Base-by-base conservation (phyloP, 2,113 vertebrate genomes). In the Sinocyclocheilus anshuiensis region DNA sequence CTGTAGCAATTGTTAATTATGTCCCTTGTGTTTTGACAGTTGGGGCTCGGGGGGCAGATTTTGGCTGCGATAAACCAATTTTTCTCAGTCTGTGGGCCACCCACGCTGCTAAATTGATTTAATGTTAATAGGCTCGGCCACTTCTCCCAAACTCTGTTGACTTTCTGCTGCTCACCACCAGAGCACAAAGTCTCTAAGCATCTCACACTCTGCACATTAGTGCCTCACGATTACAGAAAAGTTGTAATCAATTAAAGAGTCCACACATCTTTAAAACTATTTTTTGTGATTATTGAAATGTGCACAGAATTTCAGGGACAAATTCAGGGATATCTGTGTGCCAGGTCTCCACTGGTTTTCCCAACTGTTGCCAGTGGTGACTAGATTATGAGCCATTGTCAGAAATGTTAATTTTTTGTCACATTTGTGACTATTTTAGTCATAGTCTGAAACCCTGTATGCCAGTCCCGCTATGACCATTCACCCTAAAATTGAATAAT, bases 51-150 rank as follows among this genome's bases (percentile, higher is more conserved):
- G 76, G 48, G n/a, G 29, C 24, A 61, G 18, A 9, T 48, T 75
- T 74, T 81, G 85, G 67, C 65, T 75, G 57, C 9, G 74, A 24
- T 9, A 81, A 75, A 63, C 16, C 55, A 75, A 50, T 76, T 67
- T 67, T 67, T 16, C 29, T 57, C 5, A 45, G 18, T 33, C 3
- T 48, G 15, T 79, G 45, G 33, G 36, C 24, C 10, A 53, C 57
- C 61, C 79, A 81, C 61, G 2, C 42, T 26, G 42, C 80, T 33
- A 33, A 48, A 85, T 71, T 84, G 59, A 65, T 36, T 80, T n/a
- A 42, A 24, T 78, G 20, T 5, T 61, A 80, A 84, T 53, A 29
- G 39, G 36, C 24, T 69, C 39, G 15, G 4, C 3, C n/a, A 48
- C 79, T 65, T 45, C 55, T 65, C 15, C 22, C 36, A 42, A 24